phyloP scores from a whole-genome alignment of 2,113 vertebrate species.

The Pluvianellus socialis region DNA sequence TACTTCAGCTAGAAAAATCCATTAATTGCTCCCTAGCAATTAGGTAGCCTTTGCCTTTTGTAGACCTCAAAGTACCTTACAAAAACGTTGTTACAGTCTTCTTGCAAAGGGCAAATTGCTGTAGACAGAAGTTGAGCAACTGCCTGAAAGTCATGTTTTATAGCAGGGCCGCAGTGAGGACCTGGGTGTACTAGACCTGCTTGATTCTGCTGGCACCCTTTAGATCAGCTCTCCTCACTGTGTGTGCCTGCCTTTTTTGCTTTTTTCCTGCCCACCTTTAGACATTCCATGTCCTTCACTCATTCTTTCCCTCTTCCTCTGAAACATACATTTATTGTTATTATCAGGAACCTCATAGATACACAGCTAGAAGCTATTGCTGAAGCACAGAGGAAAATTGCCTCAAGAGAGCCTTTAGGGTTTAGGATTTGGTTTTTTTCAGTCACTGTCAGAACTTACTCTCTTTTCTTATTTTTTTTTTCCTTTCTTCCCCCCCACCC shows the following conservation, averaged over 20 bases:
- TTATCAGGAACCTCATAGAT: neutral
- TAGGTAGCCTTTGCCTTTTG: conserved; percentile 16
- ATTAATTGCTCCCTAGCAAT: conserved; percentile 19
- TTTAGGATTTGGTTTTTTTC: neutral
- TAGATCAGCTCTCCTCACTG: neutral
- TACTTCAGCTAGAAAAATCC: conserved; percentile 21
- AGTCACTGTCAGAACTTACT: neutral
- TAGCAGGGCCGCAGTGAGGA: neutral
- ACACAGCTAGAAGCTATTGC: neutral
- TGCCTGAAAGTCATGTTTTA: neutral
- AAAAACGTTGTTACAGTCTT: neutral
- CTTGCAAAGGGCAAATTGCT: neutral
- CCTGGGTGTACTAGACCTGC: neutral
- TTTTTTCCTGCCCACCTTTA: neutral
- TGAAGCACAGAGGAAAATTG: neutral
- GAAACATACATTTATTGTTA: neutral
- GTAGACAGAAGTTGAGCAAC: neutral
- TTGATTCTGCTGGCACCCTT: neutral
- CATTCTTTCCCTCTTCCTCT: neutral
- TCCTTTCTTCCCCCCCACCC: no score
- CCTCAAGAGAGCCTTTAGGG: neutral
- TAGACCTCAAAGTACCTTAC: neutral
- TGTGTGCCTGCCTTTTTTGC: neutral
- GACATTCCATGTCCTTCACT: neutral
- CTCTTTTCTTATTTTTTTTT: neutral